These are phyloP conservation scores for Eumaeus atala DNA, from an alignment of 1,140 invertebrate species.

Conservation along the genomic window DNA sequence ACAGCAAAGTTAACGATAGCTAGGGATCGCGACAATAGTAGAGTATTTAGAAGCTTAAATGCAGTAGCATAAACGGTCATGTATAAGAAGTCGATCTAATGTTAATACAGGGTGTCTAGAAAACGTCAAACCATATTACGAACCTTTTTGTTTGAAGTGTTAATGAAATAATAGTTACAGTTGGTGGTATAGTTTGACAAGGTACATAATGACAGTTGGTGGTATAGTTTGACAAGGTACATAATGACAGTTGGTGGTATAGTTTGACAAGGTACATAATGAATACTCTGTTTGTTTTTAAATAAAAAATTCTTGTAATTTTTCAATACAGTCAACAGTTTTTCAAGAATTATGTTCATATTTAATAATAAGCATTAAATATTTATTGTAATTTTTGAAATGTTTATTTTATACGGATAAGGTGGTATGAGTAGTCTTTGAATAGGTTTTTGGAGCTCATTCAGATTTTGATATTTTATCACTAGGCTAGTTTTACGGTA, in stretches of 20 bases:
- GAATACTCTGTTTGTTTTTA: conserved; percentile 7
- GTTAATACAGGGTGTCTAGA: conserved; percentile 16
- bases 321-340: background rate
- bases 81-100: conserved; percentile 14
- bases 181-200: conserved; percentile 4
- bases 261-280: conserved; percentile 7
- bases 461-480: conserved; percentile 7
- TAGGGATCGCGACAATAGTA: conserved; percentile 70
- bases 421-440: background rate
- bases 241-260: background rate
- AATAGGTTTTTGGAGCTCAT: background rate
- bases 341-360: conserved; percentile 1
- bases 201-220: background rate
- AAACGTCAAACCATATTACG: background rate
- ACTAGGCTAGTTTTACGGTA: conserved; percentile 2
- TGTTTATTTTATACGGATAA: conserved; percentile 9
- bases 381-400: conserved; percentile 9
- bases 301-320: background rate
- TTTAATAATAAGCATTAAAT: conserved; percentile 9
- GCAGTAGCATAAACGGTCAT: conserved; percentile 41
- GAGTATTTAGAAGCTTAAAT: conserved; percentile 53
- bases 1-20: conserved; percentile 35
- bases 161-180: background rate
- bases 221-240: conserved; percentile 8
- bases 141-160: background rate